A percentile compares a stretch with the other conserved stretches of the same genome.
These are phyloP conservation scores for Labrus mixtus DNA, from an alignment of 2,113 vertebrate genomes.

Conservation along the genomic window DNA sequence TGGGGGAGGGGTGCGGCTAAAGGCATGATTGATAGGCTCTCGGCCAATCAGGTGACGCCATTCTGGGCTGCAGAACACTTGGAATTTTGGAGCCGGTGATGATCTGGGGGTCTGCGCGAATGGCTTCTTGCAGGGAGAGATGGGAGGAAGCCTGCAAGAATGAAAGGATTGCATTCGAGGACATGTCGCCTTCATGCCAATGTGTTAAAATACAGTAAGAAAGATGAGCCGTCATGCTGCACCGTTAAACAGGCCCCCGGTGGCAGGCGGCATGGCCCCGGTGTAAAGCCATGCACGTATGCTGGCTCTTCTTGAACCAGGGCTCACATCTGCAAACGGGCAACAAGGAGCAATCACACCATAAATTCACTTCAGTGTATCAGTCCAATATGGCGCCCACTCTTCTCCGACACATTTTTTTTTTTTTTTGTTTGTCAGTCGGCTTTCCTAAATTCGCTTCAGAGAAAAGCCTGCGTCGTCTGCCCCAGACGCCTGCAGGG, in stretches of 20 bases:
- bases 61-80: constrained; percentile 79
- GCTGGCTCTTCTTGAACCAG: constrained; percentile 5
- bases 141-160: constrained; percentile 63
- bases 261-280: constrained; percentile 23
- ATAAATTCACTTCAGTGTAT: constrained; percentile 50
- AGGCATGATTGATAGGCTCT: constrained; percentile 80
- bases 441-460: constrained; percentile 80
- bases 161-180: constrained; percentile 48
- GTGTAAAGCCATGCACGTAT: constrained; percentile 37
- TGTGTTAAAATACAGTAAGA: constrained; percentile 5
- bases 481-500: constrained; percentile 79
- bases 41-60: constrained; percentile 79
- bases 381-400: constrained; percentile 86
- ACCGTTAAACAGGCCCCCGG: constrained; percentile 17
- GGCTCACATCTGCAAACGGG: constrained; percentile 32
- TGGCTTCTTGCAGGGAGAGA: constrained; percentile 75
- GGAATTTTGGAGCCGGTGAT: constrained; percentile 84
- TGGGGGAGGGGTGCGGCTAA: constrained; percentile 86
- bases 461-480: constrained; percentile 49
- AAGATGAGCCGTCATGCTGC: not conserved
- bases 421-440: constrained; percentile 76
- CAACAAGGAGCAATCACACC: constrained; percentile 31
- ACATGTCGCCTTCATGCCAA: constrained; percentile 36
- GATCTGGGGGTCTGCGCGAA: constrained; percentile 79
- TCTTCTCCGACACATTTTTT: constrained; percentile 76